phyloP scores from a whole-genome alignment of 2,797 vertebrate species.

The Sebastes variabilis region DNA sequence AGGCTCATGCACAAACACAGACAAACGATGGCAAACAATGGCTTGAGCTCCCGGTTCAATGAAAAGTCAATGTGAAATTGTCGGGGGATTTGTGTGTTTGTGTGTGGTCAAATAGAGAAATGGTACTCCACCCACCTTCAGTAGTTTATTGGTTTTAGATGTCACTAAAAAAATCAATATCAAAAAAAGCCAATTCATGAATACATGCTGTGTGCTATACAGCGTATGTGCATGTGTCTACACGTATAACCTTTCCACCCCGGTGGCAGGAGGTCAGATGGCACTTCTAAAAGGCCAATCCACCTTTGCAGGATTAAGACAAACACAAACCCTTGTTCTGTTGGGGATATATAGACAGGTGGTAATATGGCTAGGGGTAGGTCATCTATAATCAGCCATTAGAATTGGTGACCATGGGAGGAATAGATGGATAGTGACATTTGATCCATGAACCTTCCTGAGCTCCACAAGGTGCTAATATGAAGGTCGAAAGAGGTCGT shows the following conservation, averaged over 20 bases:
- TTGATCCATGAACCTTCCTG: background rate
- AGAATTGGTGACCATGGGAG: conserved; percentile 24
- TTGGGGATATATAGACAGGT: background rate
- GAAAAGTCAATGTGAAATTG: conserved; percentile 19
- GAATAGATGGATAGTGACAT: conserved; percentile 13
- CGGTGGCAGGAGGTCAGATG: background rate
- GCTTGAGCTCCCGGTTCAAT: conserved; percentile 5
- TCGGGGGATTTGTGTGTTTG: background rate
- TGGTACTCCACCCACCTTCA: background rate
- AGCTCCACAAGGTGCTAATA: background rate
- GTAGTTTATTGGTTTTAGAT: conserved; percentile 13
- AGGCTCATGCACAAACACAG: background rate
- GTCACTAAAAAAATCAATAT: conserved; percentile 10
- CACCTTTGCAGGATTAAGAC: background rate
- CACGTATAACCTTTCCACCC: background rate
- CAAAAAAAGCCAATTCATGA: background rate
- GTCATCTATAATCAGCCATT: conserved; percentile 20
- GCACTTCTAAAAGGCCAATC: conserved; percentile 6
- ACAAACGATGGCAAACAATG: background rate
- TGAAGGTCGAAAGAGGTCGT: conserved; percentile 4
- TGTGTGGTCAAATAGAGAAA: background rate
- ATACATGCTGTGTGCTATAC: background rate
- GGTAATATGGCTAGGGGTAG: conserved; percentile 3
- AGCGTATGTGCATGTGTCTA: background rate
- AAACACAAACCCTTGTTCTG: background rate